Evolutionary conservation across 2,797 vertebrate genomes (phyloP).

Genomic region (Emys orbicularis): DNA sequence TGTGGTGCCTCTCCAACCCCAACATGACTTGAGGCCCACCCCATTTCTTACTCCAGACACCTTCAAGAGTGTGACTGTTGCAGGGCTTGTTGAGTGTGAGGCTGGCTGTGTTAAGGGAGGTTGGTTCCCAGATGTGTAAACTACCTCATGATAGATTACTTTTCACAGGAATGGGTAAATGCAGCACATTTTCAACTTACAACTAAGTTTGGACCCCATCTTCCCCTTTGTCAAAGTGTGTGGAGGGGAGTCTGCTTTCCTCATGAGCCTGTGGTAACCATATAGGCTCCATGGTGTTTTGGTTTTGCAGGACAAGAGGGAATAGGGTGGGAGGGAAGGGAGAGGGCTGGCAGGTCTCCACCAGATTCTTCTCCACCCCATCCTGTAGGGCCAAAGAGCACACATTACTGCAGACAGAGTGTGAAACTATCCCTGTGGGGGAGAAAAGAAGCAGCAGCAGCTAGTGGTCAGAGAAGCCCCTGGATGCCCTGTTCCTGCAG

Average conservation of each 20-base stretch:
- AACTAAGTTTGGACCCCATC: not conserved
- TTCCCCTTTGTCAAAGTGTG: not conserved
- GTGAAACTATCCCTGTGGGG: not conserved
- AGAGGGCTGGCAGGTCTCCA: not conserved
- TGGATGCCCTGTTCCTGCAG: not conserved
- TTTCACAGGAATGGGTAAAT: not conserved
- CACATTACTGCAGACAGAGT: not conserved
- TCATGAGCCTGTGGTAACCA: not conserved
- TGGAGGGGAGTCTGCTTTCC: not conserved
- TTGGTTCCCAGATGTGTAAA: not conserved
- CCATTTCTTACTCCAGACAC: not conserved
- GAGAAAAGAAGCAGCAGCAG: no score
- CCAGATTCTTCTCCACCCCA: not conserved
- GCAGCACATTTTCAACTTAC: not conserved
- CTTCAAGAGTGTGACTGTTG: not conserved
- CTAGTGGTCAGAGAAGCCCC: no score
- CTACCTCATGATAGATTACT: not conserved
- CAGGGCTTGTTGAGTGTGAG: not conserved
- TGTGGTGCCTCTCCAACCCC: accelerated
- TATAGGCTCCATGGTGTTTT: not conserved
- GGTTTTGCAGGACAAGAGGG: not conserved
- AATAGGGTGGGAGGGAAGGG: not conserved
- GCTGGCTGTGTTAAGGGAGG: not conserved
- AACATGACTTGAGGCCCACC: not conserved
- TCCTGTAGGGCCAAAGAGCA: not conserved